phyloP scores from a whole-genome alignment of 1,140 invertebrate species.

The Zaprionus davidi region DNA sequence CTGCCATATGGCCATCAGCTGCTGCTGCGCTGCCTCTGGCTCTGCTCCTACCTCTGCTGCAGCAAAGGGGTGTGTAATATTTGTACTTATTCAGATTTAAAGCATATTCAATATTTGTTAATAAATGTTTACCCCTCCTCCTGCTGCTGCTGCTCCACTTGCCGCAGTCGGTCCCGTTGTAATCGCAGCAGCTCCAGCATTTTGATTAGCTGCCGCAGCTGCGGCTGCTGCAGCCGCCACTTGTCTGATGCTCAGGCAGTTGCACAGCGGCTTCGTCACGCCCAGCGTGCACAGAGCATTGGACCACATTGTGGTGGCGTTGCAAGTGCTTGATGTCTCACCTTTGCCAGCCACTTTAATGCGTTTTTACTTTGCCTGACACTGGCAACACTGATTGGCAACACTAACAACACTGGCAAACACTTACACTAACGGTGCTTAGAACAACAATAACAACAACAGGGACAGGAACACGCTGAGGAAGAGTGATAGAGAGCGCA shows the following conservation, averaged over 20 bases:
- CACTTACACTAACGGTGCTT: slow-evolving; percentile 5
- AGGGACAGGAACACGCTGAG: background rate
- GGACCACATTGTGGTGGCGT: slow-evolving; percentile 80
- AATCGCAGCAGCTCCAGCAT: slow-evolving; percentile 57
- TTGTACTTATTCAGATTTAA: slow-evolving; percentile 19
- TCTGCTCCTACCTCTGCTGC: slow-evolving; percentile 14
- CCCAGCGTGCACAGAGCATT: slow-evolving; percentile 84
- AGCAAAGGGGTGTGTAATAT: slow-evolving; percentile 40
- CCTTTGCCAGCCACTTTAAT: slow-evolving; percentile 77
- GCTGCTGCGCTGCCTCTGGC: slow-evolving; percentile 27
- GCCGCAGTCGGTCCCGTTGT: slow-evolving; percentile 72
- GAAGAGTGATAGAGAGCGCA: background rate
- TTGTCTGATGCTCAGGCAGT: slow-evolving; percentile 84
- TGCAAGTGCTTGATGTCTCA: slow-evolving; percentile 63
- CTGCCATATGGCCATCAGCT: slow-evolving; percentile 67
- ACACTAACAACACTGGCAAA: slow-evolving; percentile 30
- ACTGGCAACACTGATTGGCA: slow-evolving; percentile 31
- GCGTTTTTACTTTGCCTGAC: slow-evolving; percentile 36
- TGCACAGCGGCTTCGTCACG: slow-evolving; percentile 84
- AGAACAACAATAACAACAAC: slow-evolving; percentile 21
- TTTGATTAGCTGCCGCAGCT: slow-evolving; percentile 67
- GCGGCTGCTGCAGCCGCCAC: slow-evolving; percentile 81
- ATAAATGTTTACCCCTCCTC: slow-evolving; percentile 59
- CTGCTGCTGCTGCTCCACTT: slow-evolving; percentile 33
- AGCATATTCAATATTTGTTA: slow-evolving; percentile 1